Percentiles rank a stretch among this genome's conserved stretches.
phyloP scores from a whole-genome alignment of 1,140 invertebrate genomes.

The Aphelenchoides avenae region DNA sequence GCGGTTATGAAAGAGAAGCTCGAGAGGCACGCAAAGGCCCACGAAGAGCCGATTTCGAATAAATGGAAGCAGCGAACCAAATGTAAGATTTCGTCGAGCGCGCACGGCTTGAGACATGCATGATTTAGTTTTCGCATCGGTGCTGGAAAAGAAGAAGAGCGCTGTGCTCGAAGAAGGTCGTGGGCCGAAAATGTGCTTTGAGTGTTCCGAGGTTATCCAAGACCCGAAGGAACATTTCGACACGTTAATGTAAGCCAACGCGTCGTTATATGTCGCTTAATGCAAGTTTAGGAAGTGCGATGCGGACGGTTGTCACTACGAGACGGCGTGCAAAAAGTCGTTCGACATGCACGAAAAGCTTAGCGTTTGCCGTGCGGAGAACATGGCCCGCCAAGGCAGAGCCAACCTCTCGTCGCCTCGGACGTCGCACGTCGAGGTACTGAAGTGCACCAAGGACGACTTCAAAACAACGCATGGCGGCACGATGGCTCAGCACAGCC shows the following conservation, averaged over 20 bases:
- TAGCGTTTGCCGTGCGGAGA: conserved; percentile 1
- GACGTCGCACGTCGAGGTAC: neutral
- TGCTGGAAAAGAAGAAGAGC: too few relatives aligned
- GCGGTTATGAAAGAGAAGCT: neutral
- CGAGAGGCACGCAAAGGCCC: neutral
- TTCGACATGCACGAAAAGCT: conserved; percentile 3
- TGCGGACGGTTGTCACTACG: conserved; percentile 1
- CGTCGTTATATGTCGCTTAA: neutral
- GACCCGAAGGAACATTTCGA: neutral
- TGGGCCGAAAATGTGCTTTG: neutral
- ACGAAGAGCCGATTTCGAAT: neutral
- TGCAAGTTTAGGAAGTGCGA: conserved; percentile 1
- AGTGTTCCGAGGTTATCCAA: conserved; percentile 2
- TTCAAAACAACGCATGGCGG: neutral
- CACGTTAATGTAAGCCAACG: neutral
- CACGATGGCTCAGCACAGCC: neutral
- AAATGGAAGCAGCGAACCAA: conserved; percentile 3
- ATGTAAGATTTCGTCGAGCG: too few relatives aligned
- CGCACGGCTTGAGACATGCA: too few relatives aligned
- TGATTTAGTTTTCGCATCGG: too few relatives aligned
- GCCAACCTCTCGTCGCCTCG: neutral
- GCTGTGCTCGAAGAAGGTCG: neutral
- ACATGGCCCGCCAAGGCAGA: neutral
- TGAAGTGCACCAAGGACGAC: neutral
- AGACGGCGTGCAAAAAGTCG: neutral